Percentiles rank a stretch among this genome's conserved stretches.
phyloP scores from a whole-genome alignment of 35 echinoderm and acorn worm species.

The Lytechinus pictus region DNA sequence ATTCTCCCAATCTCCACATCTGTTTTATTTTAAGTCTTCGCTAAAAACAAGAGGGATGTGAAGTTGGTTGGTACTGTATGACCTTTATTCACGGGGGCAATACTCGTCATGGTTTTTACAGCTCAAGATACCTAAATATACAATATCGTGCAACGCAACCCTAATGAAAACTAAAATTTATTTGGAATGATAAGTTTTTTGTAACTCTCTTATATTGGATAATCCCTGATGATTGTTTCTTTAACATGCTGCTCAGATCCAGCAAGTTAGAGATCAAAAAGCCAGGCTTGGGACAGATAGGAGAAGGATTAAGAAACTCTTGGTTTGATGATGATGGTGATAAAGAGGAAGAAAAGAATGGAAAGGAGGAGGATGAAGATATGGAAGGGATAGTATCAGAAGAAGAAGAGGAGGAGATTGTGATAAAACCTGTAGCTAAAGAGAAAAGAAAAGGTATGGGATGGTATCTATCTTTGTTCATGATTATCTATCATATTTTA shows the following conservation, averaged over 20 bases:
- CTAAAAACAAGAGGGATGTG: too few species aligned
- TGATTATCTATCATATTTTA: neutral
- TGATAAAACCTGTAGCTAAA: neutral
- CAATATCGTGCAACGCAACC: too few species aligned
- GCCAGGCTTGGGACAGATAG: constrained; percentile 64
- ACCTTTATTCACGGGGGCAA: too few species aligned
- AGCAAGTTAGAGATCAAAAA: neutral
- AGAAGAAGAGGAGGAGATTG: neutral
- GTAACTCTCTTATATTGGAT: neutral
- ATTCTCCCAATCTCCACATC: too few species aligned
- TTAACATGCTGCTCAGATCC: constrained; percentile 17
- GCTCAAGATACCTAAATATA: too few species aligned
- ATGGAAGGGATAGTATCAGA: constrained; percentile 28
- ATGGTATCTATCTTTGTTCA: neutral
- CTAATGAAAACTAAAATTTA: too few species aligned
- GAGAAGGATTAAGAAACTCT: constrained; percentile 68
- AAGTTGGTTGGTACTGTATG: too few species aligned
- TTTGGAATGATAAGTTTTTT: neutral
- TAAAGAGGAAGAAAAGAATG: constrained; percentile 26
- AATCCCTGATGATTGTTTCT: neutral
- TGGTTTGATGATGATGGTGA: constrained; percentile 67
- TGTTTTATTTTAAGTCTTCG: too few species aligned
- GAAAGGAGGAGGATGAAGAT: constrained; percentile 23
- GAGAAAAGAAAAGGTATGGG: neutral
- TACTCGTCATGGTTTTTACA: too few species aligned